Evolutionary conservation across 2,888 invertebrate genomes (phyloP).

Genomic region (Marronus borbonicus): DNA sequence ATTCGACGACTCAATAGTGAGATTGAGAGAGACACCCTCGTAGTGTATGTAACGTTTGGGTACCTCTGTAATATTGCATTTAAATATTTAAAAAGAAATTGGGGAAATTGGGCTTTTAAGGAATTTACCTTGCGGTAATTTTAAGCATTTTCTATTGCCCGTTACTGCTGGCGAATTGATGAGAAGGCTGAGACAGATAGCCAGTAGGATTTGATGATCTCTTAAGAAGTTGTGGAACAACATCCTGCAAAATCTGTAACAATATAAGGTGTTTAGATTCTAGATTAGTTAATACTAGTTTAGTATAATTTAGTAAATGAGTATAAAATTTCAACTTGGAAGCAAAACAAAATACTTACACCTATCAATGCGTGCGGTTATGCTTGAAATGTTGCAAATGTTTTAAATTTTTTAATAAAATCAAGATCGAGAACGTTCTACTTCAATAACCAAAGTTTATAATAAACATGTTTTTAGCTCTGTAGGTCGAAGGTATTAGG

Average conservation of each 20-base stretch:
- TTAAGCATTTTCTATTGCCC: conserved; percentile 5
- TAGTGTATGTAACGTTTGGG: conserved; percentile 70
- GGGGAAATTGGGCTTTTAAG: background rate
- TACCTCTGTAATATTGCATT: conserved; percentile 67
- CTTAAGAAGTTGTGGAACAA: background rate
- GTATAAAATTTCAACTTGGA: too few relatives aligned
- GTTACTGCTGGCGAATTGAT: background rate
- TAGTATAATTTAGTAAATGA: too few relatives aligned
- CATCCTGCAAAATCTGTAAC: conserved; percentile 11
- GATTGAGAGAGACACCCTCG: conserved; percentile 67
- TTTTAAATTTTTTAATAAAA: too few relatives aligned
- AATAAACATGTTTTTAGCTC: too few relatives aligned
- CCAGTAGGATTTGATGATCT: background rate
- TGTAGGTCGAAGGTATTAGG: too few relatives aligned
- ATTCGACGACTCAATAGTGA: conserved; percentile 73
- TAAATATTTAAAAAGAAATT: too few relatives aligned
- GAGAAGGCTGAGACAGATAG: background rate
- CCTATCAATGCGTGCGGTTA: too few relatives aligned
- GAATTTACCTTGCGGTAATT: conserved; percentile 2
- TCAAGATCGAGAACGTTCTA: too few relatives aligned
- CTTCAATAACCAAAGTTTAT: too few relatives aligned
- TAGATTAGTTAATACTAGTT: too few relatives aligned
- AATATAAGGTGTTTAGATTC: background rate
- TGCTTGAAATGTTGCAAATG: too few relatives aligned
- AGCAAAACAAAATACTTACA: too few relatives aligned